These are phyloP conservation scores for Mastomys natalensis DNA, from an alignment of 2,113 vertebrate genomes.

Conservation along the genomic window DNA sequence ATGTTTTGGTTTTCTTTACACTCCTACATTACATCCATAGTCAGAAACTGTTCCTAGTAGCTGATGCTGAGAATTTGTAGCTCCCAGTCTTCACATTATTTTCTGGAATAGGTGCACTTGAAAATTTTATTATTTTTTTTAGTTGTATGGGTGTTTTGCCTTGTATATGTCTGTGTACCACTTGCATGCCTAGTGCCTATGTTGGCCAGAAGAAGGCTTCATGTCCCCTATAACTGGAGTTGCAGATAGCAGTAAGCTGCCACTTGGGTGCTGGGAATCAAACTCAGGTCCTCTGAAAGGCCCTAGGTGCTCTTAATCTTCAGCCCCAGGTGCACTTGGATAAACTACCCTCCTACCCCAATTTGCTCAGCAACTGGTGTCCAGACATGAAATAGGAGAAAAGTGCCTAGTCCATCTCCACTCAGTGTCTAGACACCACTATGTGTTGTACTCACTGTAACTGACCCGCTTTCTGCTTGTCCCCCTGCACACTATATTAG, in stretches of 20 bases:
- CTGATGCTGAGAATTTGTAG: background rate
- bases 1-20: background rate
- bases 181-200: background rate
- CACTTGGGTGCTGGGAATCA: background rate
- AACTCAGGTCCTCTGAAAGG: background rate
- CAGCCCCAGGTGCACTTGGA: background rate
- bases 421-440: background rate
- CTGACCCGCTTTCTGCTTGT: background rate
- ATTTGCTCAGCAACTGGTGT: background rate
- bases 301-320: background rate
- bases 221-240: background rate
- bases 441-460: background rate
- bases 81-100: conserved; percentile 22
- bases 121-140: background rate
- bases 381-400: background rate
- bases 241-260: background rate
- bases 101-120: background rate
- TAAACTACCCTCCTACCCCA: background rate
- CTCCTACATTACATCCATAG: background rate
- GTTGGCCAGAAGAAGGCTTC: background rate
- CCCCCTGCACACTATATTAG: background rate
- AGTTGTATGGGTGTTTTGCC: background rate
- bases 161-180: background rate
- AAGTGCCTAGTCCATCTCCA: background rate
- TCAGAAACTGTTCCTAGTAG: conserved; percentile 7